Evolutionary conservation across 1,140 invertebrate genomes (phyloP).

Genomic region (Ditylenchus dipsaci): DNA sequence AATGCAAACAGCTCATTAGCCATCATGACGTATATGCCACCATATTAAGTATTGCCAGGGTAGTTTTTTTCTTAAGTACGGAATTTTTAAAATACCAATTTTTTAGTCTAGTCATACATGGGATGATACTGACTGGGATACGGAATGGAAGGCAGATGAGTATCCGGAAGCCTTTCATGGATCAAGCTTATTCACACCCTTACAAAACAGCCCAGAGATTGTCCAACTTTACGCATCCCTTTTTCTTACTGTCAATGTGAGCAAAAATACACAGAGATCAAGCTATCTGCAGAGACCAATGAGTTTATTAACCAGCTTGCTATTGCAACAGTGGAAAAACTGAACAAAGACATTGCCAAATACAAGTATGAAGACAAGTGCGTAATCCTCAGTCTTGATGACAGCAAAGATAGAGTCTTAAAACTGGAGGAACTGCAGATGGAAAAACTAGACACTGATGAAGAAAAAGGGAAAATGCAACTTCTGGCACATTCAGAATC

Average conservation of each 20-base stretch:
- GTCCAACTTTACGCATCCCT: neutral
- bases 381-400: neutral
- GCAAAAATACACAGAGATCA: neutral
- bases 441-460: neutral
- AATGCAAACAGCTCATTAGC: neutral
- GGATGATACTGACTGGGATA: neutral
- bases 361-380: neutral
- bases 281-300: too few species aligned
- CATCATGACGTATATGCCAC: neutral
- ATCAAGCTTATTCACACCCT: neutral
- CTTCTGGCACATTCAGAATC: neutral
- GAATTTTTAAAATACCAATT: neutral
- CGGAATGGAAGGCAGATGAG: neutral
- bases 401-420: neutral
- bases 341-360: neutral
- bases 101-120: neutral
- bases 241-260: neutral
- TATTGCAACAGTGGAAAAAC: neutral
- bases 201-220: neutral
- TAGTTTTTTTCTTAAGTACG: neutral
- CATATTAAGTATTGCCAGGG: neutral
- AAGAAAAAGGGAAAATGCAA: too few species aligned
- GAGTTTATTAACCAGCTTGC: neutral
- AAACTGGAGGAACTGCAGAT: neutral
- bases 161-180: neutral